Base-by-base conservation (phyloP, 2,888 invertebrate species). In the Eupithecia centaureata region DNA sequence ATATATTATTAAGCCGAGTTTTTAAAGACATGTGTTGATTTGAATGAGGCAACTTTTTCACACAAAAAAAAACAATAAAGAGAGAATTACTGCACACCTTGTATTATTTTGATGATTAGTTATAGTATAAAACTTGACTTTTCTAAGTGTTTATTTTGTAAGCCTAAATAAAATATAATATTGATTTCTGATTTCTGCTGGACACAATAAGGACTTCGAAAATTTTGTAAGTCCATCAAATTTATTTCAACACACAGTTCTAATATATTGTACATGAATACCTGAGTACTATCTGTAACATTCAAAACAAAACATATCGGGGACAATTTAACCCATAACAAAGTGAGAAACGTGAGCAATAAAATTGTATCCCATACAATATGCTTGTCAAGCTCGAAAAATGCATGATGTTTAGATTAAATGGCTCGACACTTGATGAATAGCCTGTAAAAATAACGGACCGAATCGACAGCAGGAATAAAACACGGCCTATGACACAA, bases 351-450 rank as follows among this genome's bases (percentile, higher is more conserved):
- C 70, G 69, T 68, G 67, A 67, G 71, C 74, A 76, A 76, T 76
- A 76, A 85, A 85, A 83, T 62, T 75, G 80, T 77, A 79, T 76
- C 73, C 73, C 78, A 71, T 75, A 76, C 78, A 79, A 79, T 78
- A 77, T 78, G 80, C 81, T 77, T 82, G 81, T 80, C 77, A 78
- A 82, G 80, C 80, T 79, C 81, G 80, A 84, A 86, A 86, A 84
- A 86, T 86, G 85, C 85, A 85, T 86, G 82, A 80, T 81, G 84
- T 82, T 86, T 86, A 87, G 88, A 89, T 90, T 87, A 86, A 90
- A 90, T 87, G 87, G 86, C 76, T 77, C 84, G 80, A 77, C 84
- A 78, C 81, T 83, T 86, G 86, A 89, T 85, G 86, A 87, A 91
- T 87, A 82, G 85, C 79, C 80, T 82, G 84, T 83, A 80, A 83